Evolutionary conservation across 2,888 invertebrate genomes (phyloP).

Genomic region (Xestobium rufovillosum): DNA sequence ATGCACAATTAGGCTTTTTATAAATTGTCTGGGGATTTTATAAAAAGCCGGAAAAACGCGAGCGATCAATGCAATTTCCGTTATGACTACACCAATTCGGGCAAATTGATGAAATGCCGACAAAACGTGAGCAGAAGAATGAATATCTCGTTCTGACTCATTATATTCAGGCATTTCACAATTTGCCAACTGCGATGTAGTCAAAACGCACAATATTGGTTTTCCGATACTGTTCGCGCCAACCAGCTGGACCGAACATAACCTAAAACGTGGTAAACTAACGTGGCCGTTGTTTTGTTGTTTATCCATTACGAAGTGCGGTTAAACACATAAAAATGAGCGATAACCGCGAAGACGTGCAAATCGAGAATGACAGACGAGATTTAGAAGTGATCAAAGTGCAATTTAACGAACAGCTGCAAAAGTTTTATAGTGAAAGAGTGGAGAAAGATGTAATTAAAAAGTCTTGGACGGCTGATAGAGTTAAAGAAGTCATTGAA

Average conservation of each 20-base stretch:
- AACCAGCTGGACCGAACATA: background rate
- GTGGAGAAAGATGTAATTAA: slow-evolving; percentile 2
- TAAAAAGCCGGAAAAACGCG: slow-evolving; percentile 8
- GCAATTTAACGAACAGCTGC: slow-evolving; percentile 4
- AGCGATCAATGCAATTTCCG: background rate
- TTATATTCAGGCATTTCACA: slow-evolving; percentile 7
- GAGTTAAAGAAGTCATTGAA: slow-evolving; percentile 4
- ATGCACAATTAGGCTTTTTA: background rate
- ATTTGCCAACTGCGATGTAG: slow-evolving; percentile 8
- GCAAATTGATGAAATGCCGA: no score
- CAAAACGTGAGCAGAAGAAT: slow-evolving; percentile 5
- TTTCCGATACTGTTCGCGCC: slow-evolving; percentile 3
- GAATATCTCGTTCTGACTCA: slow-evolving; percentile 5
- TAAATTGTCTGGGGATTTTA: slow-evolving; percentile 4
- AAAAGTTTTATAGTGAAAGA: slow-evolving; percentile 1
- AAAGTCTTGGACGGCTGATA: slow-evolving; percentile 3
- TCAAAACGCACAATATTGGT: slow-evolving; percentile 6
- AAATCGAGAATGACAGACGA: no score
- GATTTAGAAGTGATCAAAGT: background rate
- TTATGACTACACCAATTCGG: slow-evolving; percentile 2
- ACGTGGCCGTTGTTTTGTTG: background rate
- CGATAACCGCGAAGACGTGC: background rate
- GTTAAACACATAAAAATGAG: slow-evolving; percentile 3
- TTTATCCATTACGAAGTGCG: slow-evolving; percentile 3
- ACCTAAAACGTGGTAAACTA: background rate